Evolutionary conservation across 1,140 invertebrate species (phyloP), one percentile per base, ranked within the genome.

Genomic region (Bombus huntii): DNA sequence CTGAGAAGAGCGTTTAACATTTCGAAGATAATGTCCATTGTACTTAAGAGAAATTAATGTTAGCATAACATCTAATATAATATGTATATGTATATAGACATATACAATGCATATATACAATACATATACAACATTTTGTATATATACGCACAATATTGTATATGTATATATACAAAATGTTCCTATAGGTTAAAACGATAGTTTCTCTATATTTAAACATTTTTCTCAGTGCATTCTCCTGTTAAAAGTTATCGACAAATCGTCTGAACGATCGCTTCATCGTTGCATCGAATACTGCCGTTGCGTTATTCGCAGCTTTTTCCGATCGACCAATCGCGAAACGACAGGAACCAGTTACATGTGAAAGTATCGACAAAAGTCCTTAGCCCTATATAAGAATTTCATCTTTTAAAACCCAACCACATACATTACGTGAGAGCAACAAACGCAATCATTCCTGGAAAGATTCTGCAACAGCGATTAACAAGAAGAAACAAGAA

Each of bases 271-370:
- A 79, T 28, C 42, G 74, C 66, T 72, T 62, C 70, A 25, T 73
- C 68, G 42, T 88, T 75, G 77, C 73, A 68, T 79, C 74, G 82
- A 87, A 86, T 81, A 83, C 70, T 88, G 77, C 87, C 75, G 85
- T 87, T 85, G 62, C 68, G 68, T 79, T 62, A 47, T 65, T 59
- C 47, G 34, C 62, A 34, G 62, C 22, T 47, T 34, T 71, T 34
- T 73, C 31, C 72, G 70, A 59, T 44, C 47, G 77, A 85, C 77
- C 83, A 84, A 72, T 53, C 39, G n/a, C 22, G 15, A 47, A 65
- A 74, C 13, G 9, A 74, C 39, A 77, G 34, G 34, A 77, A 77
- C 37, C 39, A 44, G 12, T 66, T 57, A 28, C 2, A 57, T 31
- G 28, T 62, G 83, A 85, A 85, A 72, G 77, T 85, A 85, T 53